Evolutionary conservation across 2,888 invertebrate species (phyloP), one percentile per base, ranked within the genome.

Genomic region (Leptinotarsa rubiginosa): DNA sequence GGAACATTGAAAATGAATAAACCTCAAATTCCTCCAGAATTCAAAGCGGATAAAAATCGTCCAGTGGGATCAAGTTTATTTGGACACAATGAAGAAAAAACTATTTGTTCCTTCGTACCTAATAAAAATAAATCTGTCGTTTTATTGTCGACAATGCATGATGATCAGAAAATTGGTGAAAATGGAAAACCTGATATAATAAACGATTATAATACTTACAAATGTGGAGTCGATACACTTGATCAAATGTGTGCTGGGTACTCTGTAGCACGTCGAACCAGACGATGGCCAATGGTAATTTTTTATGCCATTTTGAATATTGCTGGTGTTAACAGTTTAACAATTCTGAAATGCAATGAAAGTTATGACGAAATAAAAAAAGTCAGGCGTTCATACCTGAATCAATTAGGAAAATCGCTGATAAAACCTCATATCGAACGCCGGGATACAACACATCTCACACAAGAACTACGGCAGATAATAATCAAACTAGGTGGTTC

Each of bases 201-300:
- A 3, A 67, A 77, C 47, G 54, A 77, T 49, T 80, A 79, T 54
- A 79, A 81, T 69, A 22, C 52, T n/a, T 75, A 65, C 13, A 83
- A 84, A 80, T 80, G 80, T n/a, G 82, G 82, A n/a, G 81, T 83
- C 15, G 80, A 84, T 73, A 79, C 79, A 47, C 77, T 81, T 5
- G 81, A 82, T 72, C 75, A 83, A 75, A 73, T 83, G 81, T 72
- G 81, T 72, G 66, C 41, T 52, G 77, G 72, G 4, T 84, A 83
- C 75, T 76, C 75, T 12, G 80, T 81, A 62, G 49, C 64, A 15
- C n/a, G n/a, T n/a, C n/a, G n/a, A n/a, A 80, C 81, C 31, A 74
- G 77, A 75, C 75, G 80, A 75, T 82, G 81, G 80, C 80, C 79
- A 56, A 65, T 83, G 64, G 75, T 67, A 56, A 64, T 81, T 56